Percentiles rank a stretch among this genome's conserved stretches.
Evolutionary conservation across 2,113 vertebrate genomes (phyloP).

Genomic region (Neomonachus schauinslandi): DNA sequence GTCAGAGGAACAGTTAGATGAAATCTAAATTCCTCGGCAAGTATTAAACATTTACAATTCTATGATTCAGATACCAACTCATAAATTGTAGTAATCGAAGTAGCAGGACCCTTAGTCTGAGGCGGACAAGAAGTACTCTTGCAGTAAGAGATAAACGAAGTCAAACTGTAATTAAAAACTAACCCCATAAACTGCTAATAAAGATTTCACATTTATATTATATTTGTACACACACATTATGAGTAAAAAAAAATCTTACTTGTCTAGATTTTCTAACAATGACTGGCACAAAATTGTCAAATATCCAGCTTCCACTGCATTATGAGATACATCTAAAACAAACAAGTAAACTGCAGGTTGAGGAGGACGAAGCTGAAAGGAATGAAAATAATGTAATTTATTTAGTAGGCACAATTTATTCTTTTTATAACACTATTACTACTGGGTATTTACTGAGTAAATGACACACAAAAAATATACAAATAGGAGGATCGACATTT

Average conservation of each 20-base stretch:
- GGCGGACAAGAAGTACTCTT: neutral
- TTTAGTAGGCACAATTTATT: neutral
- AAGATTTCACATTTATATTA: conserved; percentile 6
- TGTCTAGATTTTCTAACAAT: conserved; percentile 95
- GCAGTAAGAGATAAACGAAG: neutral
- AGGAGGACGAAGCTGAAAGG: conserved; percentile 94
- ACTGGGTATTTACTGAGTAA: neutral
- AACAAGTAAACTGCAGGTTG: conserved; percentile 98
- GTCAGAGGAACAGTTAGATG: neutral
- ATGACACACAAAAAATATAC: neutral
- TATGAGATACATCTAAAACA: conserved; percentile 97
- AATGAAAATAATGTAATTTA: conserved; percentile 53
- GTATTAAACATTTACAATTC: neutral
- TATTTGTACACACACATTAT: neutral
- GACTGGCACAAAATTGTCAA: conserved; percentile 94
- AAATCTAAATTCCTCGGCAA: neutral
- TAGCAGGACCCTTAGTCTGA: neutral
- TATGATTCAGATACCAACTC: neutral
- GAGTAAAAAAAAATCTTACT: conserved; percentile 88
- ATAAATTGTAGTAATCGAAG: neutral
- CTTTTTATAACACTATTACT: neutral
- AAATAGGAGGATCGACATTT: neutral
- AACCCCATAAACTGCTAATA: neutral
- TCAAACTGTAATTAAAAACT: conserved; percentile 21
- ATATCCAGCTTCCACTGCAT: conserved; percentile 96